These are phyloP conservation scores for Caenorhabditis macrosperma DNA, from an alignment of 2,888 invertebrate species.

Conservation along the genomic window DNA sequence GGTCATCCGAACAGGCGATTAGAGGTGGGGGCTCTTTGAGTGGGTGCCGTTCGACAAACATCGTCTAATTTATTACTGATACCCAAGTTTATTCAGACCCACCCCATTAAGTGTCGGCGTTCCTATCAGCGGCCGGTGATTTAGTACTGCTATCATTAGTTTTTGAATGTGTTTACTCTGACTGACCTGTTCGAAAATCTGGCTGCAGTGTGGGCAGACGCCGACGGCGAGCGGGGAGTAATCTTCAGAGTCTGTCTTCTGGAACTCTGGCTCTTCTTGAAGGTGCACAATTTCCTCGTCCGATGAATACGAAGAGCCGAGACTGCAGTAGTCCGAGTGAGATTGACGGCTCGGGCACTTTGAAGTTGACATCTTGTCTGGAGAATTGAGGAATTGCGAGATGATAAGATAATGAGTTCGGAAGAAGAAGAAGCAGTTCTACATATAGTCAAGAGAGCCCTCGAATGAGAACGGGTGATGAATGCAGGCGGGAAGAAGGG, in stretches of 20 bases:
- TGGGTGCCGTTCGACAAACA: slow-evolving; percentile 46
- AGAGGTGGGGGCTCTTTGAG: slow-evolving; percentile 27
- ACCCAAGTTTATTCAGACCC: slow-evolving; percentile 23
- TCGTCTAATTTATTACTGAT: slow-evolving; percentile 24
- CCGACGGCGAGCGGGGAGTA: slow-evolving; percentile 44
- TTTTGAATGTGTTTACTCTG: slow-evolving; percentile 9
- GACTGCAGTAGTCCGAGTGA: slow-evolving; percentile 58
- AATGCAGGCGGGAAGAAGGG: slow-evolving; percentile 2
- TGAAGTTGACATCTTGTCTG: slow-evolving; percentile 14
- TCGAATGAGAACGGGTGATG: slow-evolving; percentile 30
- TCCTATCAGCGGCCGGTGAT: slow-evolving; percentile 23
- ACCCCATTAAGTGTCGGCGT: background rate
- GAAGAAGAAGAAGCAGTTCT: background rate
- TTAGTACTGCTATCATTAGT: slow-evolving; percentile 17
- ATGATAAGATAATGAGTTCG: background rate
- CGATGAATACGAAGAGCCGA: slow-evolving; percentile 46
- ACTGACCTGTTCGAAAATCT: slow-evolving; percentile 60
- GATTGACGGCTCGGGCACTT: slow-evolving; percentile 51
- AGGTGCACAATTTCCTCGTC: slow-evolving; percentile 29
- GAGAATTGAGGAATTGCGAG: background rate
- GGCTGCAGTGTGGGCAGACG: slow-evolving; percentile 60
- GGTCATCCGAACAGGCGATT: slow-evolving; percentile 31
- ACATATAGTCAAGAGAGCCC: background rate
- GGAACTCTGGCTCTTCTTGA: slow-evolving; percentile 1
- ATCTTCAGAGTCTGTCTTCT: background rate